Conservation (phyloP, 2,888 invertebrate species). For the Leptinotarsa peninsularis region DNA sequence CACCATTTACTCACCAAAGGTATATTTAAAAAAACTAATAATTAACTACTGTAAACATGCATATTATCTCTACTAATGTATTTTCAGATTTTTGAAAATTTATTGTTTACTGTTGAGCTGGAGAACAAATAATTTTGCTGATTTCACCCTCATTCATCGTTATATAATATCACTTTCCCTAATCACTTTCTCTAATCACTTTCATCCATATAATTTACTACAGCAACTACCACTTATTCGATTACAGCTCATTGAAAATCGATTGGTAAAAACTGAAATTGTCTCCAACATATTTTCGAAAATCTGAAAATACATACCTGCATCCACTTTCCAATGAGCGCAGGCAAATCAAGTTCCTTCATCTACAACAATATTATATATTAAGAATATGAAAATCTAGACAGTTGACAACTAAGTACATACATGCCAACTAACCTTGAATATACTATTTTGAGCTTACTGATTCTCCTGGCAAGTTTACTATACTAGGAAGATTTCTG, state of each 20-base stretch:
- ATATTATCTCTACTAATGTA: slow-evolving; percentile 10
- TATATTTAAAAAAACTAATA: slow-evolving; percentile 13
- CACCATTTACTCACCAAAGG: slow-evolving; percentile 41
- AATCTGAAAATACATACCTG: slow-evolving; percentile 58
- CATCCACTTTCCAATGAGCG: slow-evolving; percentile 58
- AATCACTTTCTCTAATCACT: too few relatives aligned
- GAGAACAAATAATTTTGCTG: neutral
- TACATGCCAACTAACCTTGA: slow-evolving; percentile 52
- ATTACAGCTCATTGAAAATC: neutral
- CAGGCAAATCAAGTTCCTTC: slow-evolving; percentile 54
- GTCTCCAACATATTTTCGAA: slow-evolving; percentile 41
- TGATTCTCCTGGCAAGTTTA: slow-evolving; percentile 4
- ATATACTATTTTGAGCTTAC: slow-evolving; percentile 37
- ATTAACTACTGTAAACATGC: neutral
- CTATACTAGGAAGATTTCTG: neutral
- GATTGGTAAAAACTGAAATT: neutral
- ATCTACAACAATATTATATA: slow-evolving; percentile 52
- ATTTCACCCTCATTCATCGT: neutral
- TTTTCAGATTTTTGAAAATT: slow-evolving; percentile 42
- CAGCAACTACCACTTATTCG: too few relatives aligned
- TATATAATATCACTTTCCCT: neutral
- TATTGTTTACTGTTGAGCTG: neutral
- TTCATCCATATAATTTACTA: too few relatives aligned
- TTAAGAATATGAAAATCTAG: neutral
- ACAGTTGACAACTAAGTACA: neutral